Base-by-base conservation (phyloP, 2,113 vertebrate genomes). In the Leucopsar rothschildi region DNA sequence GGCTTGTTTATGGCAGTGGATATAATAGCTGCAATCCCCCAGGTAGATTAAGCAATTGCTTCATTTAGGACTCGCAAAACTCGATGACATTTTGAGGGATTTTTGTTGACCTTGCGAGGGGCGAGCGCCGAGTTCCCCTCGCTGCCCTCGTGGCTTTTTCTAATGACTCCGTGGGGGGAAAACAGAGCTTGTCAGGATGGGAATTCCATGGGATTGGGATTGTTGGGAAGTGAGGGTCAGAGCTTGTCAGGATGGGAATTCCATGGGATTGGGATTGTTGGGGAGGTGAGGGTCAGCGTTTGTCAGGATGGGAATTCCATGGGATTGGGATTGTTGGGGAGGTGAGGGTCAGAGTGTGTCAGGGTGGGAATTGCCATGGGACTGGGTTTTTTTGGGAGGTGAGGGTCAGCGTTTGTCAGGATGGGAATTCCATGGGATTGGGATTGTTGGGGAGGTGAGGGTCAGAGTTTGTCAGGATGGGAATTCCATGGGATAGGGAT, bases 31-130 rank as follows among this genome's bases (percentile, higher is more conserved):
- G 94, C 92, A 93, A 92, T 94, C 95, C 97, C 94, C 95, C 85
- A 90, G 97, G 95, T 96, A 96, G 97, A 95, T 97, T 97, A 95
- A 96, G 90, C 91, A 97, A 95, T 97, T 97, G 92, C 97, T 97
- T 97, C 96, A 95, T 97, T 98, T 96, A 97, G 96, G 96, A 68
- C 84, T 90, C 77, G 56, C 87, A 64, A 96, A 96, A 96, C 61
- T 94, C 64, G 2, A n/a, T 92, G 96, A 90, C 76, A 92, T 93
- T 97, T 84, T 49, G 92, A 97, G 93, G 93, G 95, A 80, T 92
- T 96, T 96, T 94, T 45, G 88, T 94, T 92, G 73, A 90, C 96
- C 93, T 97, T 95, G 95, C 17, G 9, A 96, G 97, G 94, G 95
- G 73, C 6, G 63, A 86, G 81, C 0, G 2, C n/a, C 21, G 9